Evolutionary conservation across 2,797 vertebrate species (phyloP).

Genomic region (Pyrocephalus nanus): DNA sequence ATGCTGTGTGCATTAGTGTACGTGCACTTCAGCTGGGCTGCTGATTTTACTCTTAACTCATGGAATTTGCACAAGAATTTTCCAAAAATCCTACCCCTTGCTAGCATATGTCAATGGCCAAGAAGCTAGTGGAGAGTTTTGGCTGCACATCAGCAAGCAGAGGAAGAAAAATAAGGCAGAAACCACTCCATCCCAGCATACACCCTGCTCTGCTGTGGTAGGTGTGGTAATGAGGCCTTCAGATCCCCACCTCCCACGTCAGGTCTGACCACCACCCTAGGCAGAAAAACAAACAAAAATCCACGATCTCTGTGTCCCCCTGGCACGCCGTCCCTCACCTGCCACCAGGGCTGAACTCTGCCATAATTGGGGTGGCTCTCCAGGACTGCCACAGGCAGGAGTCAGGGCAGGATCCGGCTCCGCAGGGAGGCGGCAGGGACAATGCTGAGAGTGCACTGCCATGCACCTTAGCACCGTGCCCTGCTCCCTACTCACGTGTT

Average conservation of each 20-base stretch:
- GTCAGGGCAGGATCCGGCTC: not conserved
- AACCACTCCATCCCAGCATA: not conserved
- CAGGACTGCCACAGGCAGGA: not conserved
- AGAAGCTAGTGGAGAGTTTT: not conserved
- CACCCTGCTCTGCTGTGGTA: not conserved
- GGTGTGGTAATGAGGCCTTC: not conserved
- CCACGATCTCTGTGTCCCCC: not conserved
- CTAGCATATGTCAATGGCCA: not conserved
- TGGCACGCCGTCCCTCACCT: not conserved
- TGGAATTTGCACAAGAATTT: not conserved
- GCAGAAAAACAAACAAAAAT: not conserved
- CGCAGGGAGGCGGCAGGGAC: accelerated
- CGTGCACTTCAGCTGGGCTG: too few relatives aligned
- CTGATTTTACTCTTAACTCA: too few relatives aligned
- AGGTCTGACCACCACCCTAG: not conserved
- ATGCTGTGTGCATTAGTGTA: too few relatives aligned
- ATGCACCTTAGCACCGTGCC: not conserved
- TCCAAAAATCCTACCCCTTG: not conserved
- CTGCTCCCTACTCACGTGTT: not conserved
- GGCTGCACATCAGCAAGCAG: not conserved
- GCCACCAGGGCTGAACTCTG: accelerated
- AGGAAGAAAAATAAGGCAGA: not conserved
- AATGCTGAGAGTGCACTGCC: not conserved
- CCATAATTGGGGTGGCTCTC: not conserved
- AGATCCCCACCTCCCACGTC: not conserved